These are phyloP conservation scores for Pempheris klunzingeri DNA, from an alignment of 2,797 vertebrate genomes.

Conservation along the genomic window DNA sequence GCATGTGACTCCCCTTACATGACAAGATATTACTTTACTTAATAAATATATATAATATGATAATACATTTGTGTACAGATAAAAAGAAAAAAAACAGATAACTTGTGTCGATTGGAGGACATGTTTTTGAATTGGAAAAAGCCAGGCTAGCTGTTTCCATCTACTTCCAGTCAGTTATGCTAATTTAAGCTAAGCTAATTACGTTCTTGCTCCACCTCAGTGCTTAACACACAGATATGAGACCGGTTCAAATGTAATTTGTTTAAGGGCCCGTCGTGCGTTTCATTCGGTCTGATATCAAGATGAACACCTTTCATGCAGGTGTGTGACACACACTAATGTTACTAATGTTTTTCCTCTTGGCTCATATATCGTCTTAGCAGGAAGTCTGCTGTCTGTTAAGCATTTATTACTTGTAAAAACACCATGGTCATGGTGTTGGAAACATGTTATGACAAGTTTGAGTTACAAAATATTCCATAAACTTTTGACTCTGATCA, in stretches of 20 bases:
- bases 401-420: background rate
- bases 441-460: background rate
- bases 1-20: too few relatives aligned
- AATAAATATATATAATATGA: too few relatives aligned
- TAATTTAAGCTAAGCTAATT: background rate
- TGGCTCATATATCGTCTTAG: background rate
- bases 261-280: background rate
- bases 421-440: slow-evolving; percentile 4
- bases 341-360: background rate
- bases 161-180: background rate
- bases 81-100: too few relatives aligned
- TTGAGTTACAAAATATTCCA: background rate
- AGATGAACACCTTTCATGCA: background rate
- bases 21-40: too few relatives aligned
- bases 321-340: background rate
- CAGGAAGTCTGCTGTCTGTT: background rate
- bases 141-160: background rate
- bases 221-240: background rate
- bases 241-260: background rate
- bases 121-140: background rate
- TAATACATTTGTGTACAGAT: too few relatives aligned
- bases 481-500: background rate
- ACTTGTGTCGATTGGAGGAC: too few relatives aligned
- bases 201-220: background rate
- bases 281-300: background rate